phyloP scores from a whole-genome alignment of 2,113 vertebrate genomes.

The Sprattus sprattus region DNA sequence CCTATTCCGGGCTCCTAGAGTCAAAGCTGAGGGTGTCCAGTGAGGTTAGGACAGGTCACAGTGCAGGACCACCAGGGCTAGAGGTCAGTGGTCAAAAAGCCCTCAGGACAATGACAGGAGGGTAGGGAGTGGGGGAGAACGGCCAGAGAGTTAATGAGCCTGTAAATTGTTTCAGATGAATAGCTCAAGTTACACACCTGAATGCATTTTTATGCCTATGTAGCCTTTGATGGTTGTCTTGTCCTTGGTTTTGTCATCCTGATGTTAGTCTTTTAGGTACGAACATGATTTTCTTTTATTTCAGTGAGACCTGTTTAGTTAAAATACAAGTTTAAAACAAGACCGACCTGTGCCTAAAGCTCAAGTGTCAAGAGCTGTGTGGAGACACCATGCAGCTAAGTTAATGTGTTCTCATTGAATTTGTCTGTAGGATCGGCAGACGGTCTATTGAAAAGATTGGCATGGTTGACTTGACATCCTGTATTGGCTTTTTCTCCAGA shows the following conservation, averaged over 20 bases:
- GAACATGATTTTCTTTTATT: too few relatives aligned
- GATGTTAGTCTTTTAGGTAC: background rate
- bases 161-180: background rate
- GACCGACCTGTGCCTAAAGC: background rate
- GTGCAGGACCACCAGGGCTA: background rate
- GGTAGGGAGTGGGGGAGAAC: background rate
- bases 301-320: background rate
- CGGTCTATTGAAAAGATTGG: conserved; percentile 11
- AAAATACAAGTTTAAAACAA: too few relatives aligned
- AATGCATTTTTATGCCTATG: background rate
- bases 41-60: background rate
- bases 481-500: conserved; percentile 7
- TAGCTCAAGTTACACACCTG: background rate
- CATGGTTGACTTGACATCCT: conserved; percentile 16
- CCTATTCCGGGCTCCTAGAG: background rate
- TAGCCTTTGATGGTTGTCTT: background rate
- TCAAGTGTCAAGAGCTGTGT: background rate
- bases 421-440: background rate
- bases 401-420: background rate
- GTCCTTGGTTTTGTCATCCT: background rate
- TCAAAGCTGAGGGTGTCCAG: background rate
- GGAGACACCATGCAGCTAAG: background rate
- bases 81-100: background rate
- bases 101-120: background rate
- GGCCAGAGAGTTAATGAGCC: background rate